Conservation (phyloP, 2,113 vertebrate genomes). For the Setophaga petechia region DNA sequence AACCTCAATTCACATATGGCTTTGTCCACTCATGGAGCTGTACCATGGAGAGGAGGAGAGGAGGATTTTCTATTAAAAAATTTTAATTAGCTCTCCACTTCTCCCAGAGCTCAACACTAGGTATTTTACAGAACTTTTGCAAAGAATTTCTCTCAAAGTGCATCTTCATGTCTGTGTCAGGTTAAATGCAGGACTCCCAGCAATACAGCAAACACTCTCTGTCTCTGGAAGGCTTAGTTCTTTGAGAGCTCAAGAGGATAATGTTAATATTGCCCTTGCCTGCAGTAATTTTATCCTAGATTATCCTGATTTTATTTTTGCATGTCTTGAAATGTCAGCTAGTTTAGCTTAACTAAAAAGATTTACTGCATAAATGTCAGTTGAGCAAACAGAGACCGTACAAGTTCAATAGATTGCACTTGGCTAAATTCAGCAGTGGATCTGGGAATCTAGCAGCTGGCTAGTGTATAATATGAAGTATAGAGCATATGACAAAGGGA, state of each 20-base stretch:
- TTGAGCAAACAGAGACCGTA: neutral
- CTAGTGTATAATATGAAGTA: neutral
- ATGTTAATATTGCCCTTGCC: neutral
- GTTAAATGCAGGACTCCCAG: neutral
- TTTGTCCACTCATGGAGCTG: neutral
- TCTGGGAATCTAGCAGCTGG: neutral
- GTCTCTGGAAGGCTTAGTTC: neutral
- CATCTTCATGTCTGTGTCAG: neutral
- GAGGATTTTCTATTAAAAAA: neutral
- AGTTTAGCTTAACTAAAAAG: neutral
- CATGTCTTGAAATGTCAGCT: neutral
- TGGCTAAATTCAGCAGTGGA: neutral
- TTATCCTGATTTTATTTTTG: neutral
- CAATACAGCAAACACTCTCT: fast-evolving
- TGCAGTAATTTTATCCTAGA: neutral
- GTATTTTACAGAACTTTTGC: neutral
- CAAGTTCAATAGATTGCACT: neutral
- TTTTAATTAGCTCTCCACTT: neutral
- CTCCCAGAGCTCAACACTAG: neutral
- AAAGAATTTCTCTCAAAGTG: neutral
- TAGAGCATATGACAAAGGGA: neutral
- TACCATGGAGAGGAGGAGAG: fast-evolving
- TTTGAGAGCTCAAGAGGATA: neutral
- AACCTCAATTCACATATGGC: neutral
- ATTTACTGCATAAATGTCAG: neutral